Base-by-base conservation (phyloP, 2,888 invertebrate genomes). In the Mythimna albipuncta region DNA sequence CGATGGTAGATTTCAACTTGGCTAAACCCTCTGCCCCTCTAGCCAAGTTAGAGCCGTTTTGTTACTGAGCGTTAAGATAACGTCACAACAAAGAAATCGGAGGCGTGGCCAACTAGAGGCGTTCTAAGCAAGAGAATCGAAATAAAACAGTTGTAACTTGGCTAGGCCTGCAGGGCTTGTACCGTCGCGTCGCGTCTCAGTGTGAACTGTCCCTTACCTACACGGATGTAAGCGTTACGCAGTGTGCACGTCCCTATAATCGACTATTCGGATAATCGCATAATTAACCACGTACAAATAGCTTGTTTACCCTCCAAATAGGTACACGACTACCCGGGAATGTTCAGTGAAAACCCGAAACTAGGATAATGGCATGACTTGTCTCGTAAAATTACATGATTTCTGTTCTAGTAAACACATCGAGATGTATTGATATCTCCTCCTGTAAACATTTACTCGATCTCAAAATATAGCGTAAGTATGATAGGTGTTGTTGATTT, bases 381-480 rank as follows among this genome's bases (percentile, higher is more conserved):
- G 74, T 81, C 82, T 88, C 89, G 87, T 90, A 89, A 91, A 90
- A 86, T 84, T 80, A 65, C 78, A 84, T 81, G 87, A 88, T 88
- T 87, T 87, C 89, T 89, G 86, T 86, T 89, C 85, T 88, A 89
- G 88, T 90, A 89, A 90, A 91, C 87, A 88, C 74, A 78, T 79
- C 77, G 66, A 77, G 74, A 62, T 79, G 81, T 85, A 89, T 84
- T 86, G 86, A 87, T 87, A 78, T 78, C 38, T 69, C 64, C 26
- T 44, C 21, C 61, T 62, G 72, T 71, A 72, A 70, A 81, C 44
- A 76, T 84, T 84, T 75, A 75, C 55, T 67, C 21, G 35, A 47
- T 47, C 55, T 64, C 61, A 81, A 58, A 75, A 80, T 68, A 35
- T 64, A 66, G 57, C 52, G 64, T 62, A 54, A 73, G 61, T 80